A percentile compares a stretch with the other conserved stretches of the same genome.
Conservation (phyloP, 2,113 vertebrate genomes). For the Megaceryle maxima region DNA sequence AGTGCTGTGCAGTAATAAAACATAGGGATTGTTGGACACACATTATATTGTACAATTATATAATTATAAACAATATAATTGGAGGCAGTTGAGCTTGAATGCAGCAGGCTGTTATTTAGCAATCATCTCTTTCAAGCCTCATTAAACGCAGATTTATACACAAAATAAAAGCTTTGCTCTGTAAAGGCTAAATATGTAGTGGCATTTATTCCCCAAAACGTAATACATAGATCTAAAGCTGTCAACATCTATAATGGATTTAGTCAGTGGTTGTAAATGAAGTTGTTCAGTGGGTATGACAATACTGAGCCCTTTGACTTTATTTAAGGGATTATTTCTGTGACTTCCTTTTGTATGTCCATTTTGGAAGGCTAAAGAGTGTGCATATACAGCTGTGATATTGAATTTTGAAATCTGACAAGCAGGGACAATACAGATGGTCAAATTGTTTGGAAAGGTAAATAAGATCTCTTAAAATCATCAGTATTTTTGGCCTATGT, state of each 20-base stretch:
- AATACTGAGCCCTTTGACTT: background rate
- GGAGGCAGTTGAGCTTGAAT: conserved; percentile 70
- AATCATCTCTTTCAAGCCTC: conserved; percentile 74
- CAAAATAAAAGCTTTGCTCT: conserved; percentile 62
- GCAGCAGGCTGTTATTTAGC: conserved; percentile 67
- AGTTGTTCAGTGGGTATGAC: background rate
- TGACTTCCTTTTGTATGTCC: background rate
- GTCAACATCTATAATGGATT: conserved; percentile 9
- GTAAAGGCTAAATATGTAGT: conserved; percentile 42
- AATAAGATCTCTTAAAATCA: background rate
- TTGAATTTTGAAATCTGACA: background rate
- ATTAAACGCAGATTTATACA: conserved; percentile 70
- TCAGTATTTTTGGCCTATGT: background rate
- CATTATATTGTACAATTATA: conserved; percentile 62
- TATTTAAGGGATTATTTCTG: background rate
- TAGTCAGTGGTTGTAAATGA: conserved; percentile 14
- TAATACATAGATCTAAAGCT: conserved; percentile 30
- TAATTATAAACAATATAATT: conserved; percentile 73
- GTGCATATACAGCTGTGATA: background rate
- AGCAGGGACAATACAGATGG: background rate
- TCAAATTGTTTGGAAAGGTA: background rate
- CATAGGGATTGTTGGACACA: conserved; percentile 54
- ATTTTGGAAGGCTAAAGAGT: background rate
- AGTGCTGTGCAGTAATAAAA: conserved; percentile 49
- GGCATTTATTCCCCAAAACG: conserved; percentile 48